Base-by-base conservation (phyloP, 2,113 vertebrate genomes). In the Callopanchax toddi region DNA sequence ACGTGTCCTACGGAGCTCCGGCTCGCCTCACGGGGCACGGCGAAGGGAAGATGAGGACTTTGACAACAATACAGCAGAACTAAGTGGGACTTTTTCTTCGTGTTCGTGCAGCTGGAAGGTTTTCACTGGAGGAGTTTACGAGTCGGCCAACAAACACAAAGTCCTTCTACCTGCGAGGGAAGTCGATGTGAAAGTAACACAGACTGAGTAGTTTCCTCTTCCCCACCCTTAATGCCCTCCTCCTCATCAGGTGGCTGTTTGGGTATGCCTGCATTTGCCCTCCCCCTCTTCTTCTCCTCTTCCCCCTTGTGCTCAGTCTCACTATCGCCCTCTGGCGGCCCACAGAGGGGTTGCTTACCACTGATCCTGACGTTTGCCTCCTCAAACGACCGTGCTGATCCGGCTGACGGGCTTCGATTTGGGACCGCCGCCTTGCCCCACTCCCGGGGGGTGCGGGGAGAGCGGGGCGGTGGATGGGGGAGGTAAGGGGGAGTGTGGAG, bases 371-470 rank as follows among this genome's bases (percentile, higher is more conserved):
- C 54, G 71, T 82, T 45, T 59, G 65, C 60, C 78, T 79, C 80
- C 84, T 96, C 90, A 96, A 85, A 96, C 95, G 64, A 96, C 95
- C 4, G 95, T 96, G 88, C 95, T 96, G 90, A 96, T 96, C 85
- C 95, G 92, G 86, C 94, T 96, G 86, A 92, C 86, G 22, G 94
- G 93, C 52, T 96, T 96, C 60, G 93, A 88, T 84, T 96, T 96
- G 80, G 93, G 89, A 36, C 94, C 93, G n/a, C 90, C 91, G 74
- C 89, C 79, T 61, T 86, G 89, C 60, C 75, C 91, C 62, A 75
- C 84, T 86, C 84, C 91, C 56, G 88, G 87, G 86, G 88, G 87
- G 88, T 86, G 92, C 75, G 58, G 89, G 87, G 86, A 93, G 86
- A 89, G 88, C 62, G 85, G 91, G 71, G 60, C 65, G 69, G 58